Base-by-base conservation (phyloP, 2,888 invertebrate species). In the Eilema griseolum region DNA sequence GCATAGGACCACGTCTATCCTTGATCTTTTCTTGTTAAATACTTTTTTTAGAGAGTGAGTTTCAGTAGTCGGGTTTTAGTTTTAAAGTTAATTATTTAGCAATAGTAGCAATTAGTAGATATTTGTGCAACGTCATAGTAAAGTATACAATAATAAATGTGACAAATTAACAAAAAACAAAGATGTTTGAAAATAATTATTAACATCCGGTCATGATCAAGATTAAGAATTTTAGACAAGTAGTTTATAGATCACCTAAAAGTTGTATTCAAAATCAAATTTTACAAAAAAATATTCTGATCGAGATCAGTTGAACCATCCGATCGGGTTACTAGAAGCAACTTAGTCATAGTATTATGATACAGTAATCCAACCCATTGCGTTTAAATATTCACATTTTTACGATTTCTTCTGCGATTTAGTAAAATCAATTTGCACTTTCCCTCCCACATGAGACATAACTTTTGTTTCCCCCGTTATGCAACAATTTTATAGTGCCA, bases 401-500 rank as follows among this genome's bases (percentile, higher is more conserved):
- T 33, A 28, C 33, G 10, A 67, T 20, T 62, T 31, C 24, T 56
- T 24, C 7, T 20, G 23, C 28, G 41, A 41, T 69, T 64, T 46
- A 64, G 20, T 24, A 52, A 41, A 64, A 60, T 52, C 63, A 26
- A 31, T 60, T 46, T 64, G 16, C 23, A 56, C 59, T 56, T 61
- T 52, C 56, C 52, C 63, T 41, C 65, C 69, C 65, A 69, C 61
- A 56, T 61, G 23, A 26, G 33, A 28, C 26, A 65, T 65, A 52
- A 69, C 65, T 69, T 65, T 69, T 69, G 69, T 69, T 62, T 28
- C 59, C 26, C 28, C 7, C 46, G 70, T 72, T 69, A 74, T 71
- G 70, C 61, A 72, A 68, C 16, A 61, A 61, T 74, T 80, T 80
- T 79, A 77, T 79, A 56, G 28, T 24, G 33, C 24, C 56, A 64